phyloP scores from a whole-genome alignment of 2,888 invertebrate genomes.

The Rhopalosiphum nymphaeae region DNA sequence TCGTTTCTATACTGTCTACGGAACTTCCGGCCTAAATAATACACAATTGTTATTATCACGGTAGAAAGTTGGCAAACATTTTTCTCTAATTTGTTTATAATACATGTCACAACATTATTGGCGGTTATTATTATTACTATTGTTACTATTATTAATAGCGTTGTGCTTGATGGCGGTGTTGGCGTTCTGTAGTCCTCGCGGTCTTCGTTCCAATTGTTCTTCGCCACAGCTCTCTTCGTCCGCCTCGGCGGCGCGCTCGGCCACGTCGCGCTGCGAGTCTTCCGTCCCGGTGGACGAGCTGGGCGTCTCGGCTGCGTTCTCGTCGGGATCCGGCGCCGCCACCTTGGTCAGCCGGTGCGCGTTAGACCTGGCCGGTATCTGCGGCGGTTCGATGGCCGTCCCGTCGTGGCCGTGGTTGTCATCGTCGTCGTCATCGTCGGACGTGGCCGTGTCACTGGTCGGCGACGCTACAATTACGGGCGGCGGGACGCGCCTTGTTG shows the following conservation, averaged over 20 bases:
- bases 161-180: not conserved
- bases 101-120: not conserved
- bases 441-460: constrained; percentile 68
- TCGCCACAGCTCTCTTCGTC: constrained; percentile 68
- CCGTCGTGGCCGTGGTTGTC: constrained; percentile 61
- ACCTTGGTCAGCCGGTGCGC: constrained; percentile 61
- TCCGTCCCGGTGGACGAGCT: constrained; percentile 68
- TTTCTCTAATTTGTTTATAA: not conserved
- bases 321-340: constrained; percentile 53
- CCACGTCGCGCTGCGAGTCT: constrained; percentile 67
- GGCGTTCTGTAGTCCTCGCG: constrained; percentile 28
- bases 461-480: constrained; percentile 69
- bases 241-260: constrained; percentile 68
- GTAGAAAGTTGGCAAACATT: constrained; percentile 63
- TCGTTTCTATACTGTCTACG: not conserved
- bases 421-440: constrained; percentile 66
- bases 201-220: constrained; percentile 58
- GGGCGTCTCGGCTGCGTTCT: constrained; percentile 67
- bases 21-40: not conserved
- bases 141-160: not conserved
- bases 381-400: constrained; percentile 59
- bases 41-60: not conserved
- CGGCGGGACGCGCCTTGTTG: constrained; percentile 66
- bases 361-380: constrained; percentile 63
- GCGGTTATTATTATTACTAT: constrained; percentile 21